These are phyloP conservation scores for Zosterops lateralis DNA, from an alignment of 2,113 vertebrate species.

Conservation along the genomic window DNA sequence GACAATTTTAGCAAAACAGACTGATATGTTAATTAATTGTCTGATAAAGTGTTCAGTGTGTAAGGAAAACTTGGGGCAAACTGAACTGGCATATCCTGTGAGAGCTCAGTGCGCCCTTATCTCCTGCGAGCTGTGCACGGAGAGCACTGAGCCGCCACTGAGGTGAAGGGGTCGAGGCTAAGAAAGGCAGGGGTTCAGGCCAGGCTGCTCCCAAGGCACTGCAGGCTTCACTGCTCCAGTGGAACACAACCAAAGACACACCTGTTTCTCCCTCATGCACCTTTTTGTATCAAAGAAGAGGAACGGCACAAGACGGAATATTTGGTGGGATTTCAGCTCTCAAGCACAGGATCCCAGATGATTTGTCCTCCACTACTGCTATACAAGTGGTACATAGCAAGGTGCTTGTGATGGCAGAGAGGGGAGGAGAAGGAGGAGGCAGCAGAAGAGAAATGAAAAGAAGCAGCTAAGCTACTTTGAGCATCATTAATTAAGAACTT, in stretches of 20 bases:
- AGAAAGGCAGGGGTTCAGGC: rapidly evolving
- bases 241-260: not conserved
- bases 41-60: not conserved
- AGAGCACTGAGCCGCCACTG: not conserved
- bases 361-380: not conserved
- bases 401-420: not conserved
- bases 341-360: not conserved
- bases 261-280: rapidly evolving
- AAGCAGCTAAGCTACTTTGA: not conserved
- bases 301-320: not conserved
- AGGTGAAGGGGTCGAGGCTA: rapidly evolving
- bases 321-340: not conserved
- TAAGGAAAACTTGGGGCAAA: not conserved
- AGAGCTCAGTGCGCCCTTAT: not conserved
- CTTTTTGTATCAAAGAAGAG: not conserved
- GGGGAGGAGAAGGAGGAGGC: not conserved
- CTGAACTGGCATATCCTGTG: not conserved
- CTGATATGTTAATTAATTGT: not conserved
- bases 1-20: not conserved
- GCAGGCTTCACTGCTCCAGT: not conserved
- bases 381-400: rapidly evolving
- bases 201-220: not conserved
- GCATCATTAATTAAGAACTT: not conserved
- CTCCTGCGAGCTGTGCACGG: rapidly evolving
- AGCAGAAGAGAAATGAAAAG: not conserved